Percentiles rank a stretch among this genome's conserved stretches.
These are phyloP conservation scores for Tiaroga cobitis DNA, from an alignment of 2,797 vertebrate genomes.

Conservation along the genomic window DNA sequence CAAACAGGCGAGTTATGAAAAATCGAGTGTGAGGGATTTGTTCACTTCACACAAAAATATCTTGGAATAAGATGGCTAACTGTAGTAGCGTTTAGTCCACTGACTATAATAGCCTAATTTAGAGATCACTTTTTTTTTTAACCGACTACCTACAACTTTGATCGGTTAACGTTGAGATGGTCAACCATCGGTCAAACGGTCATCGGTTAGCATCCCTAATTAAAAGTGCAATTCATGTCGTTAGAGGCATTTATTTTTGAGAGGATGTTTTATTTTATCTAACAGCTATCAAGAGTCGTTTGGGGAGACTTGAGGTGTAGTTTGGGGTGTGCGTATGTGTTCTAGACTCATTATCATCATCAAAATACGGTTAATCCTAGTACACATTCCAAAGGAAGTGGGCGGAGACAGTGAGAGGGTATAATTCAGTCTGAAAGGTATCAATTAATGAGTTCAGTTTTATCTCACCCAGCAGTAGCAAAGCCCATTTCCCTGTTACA, in stretches of 20 bases:
- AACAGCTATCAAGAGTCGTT: neutral
- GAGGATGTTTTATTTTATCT: neutral
- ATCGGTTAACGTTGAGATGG: no score
- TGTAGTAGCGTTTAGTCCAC: no score
- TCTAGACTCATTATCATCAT: constrained; percentile 62
- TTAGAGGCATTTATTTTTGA: neutral
- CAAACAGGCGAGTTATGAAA: no score
- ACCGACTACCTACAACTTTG: no score
- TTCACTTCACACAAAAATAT: no score
- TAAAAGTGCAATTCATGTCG: neutral
- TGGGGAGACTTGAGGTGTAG: neutral
- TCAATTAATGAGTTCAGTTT: constrained; percentile 64
- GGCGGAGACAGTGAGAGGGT: constrained; percentile 49
- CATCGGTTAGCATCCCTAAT: no score
- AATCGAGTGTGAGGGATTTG: no score
- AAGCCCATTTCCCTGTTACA: constrained; percentile 53
- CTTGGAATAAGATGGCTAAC: no score
- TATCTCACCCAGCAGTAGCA: constrained; percentile 59
- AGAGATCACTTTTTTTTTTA: no score
- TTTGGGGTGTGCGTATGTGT: neutral
- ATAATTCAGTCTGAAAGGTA: constrained; percentile 65
- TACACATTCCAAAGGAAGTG: constrained; percentile 48
- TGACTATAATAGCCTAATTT: no score
- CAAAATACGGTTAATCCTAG: constrained; percentile 60
- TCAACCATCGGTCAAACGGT: no score